Evolutionary conservation across 1,140 invertebrate species (phyloP).

Genomic region (Helicoverpa armigera): DNA sequence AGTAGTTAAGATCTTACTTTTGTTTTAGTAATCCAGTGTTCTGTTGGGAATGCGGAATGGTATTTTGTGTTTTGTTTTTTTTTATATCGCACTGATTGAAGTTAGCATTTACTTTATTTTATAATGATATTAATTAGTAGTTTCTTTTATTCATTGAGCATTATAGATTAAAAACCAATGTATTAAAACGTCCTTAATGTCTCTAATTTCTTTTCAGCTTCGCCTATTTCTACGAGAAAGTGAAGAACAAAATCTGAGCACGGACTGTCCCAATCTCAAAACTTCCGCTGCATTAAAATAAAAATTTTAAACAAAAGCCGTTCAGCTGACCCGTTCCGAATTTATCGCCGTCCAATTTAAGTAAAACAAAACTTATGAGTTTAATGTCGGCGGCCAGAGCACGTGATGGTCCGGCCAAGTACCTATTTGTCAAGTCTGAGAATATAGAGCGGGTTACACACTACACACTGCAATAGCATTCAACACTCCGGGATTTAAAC

Average conservation of each 20-base stretch:
- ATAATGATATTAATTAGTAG: no score
- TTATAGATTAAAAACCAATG: no score
- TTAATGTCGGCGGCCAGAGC: slow-evolving; percentile 31
- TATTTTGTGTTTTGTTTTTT: not conserved
- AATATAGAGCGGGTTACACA: slow-evolving; percentile 38
- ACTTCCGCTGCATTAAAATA: slow-evolving; percentile 38
- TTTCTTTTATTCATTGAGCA: no score
- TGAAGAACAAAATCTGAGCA: no score
- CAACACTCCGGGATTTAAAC: slow-evolving; percentile 39
- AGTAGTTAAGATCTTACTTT: slow-evolving; percentile 1
- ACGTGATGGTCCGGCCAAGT: slow-evolving; percentile 35
- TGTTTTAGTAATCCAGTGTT: slow-evolving; percentile 1
- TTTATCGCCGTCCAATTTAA: slow-evolving; percentile 36
- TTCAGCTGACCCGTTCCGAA: slow-evolving; percentile 24
- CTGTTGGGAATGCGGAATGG: not conserved
- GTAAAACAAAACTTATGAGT: slow-evolving; percentile 38
- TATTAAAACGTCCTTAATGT: not conserved
- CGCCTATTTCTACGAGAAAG: no score
- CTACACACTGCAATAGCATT: slow-evolving; percentile 30
- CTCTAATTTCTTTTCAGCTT: no score
- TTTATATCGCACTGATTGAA: no score
- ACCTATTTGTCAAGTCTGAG: slow-evolving; percentile 46
- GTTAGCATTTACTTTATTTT: no score
- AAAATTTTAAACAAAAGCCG: slow-evolving; percentile 23
- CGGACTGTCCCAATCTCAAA: not conserved